Percentiles rank a stretch among this genome's conserved stretches.
These are phyloP conservation scores for Ophion costatus DNA, from an alignment of 2,888 invertebrate genomes.

Conservation along the genomic window DNA sequence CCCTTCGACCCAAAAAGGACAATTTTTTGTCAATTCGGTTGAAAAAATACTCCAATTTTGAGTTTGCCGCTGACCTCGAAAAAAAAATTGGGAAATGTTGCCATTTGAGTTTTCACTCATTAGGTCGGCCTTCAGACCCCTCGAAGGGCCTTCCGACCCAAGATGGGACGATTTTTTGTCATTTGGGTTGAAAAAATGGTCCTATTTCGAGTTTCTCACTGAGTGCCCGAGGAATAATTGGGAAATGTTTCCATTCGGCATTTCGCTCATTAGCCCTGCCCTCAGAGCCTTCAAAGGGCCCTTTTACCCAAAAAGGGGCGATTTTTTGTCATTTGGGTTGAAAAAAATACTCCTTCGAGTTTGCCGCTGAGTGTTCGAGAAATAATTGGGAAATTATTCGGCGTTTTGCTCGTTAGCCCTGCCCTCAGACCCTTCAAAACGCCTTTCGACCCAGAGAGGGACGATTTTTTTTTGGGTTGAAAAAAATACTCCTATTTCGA, in stretches of 20 bases:
- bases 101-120: too few species aligned
- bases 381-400: neutral
- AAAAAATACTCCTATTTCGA: neutral
- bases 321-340: neutral
- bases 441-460: too few species aligned
- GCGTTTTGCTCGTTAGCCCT: neutral
- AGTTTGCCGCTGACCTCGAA: too few species aligned
- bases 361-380: neutral
- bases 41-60: too few species aligned
- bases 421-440: neutral
- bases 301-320: neutral
- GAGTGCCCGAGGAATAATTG: neutral
- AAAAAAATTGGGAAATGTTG: too few species aligned
- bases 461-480: too few species aligned
- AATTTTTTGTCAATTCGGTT: too few species aligned
- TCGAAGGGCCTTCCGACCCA: too few species aligned
- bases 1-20: too few species aligned
- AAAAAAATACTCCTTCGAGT: neutral
- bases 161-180: too few species aligned
- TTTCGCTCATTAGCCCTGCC: neutral
- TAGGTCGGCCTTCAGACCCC: too few species aligned
- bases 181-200: neutral
- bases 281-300: neutral
- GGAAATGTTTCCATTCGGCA: neutral
- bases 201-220: neutral